Conservation (phyloP, 2,888 invertebrate species). For the Poecilobothrus nobilitatus region DNA sequence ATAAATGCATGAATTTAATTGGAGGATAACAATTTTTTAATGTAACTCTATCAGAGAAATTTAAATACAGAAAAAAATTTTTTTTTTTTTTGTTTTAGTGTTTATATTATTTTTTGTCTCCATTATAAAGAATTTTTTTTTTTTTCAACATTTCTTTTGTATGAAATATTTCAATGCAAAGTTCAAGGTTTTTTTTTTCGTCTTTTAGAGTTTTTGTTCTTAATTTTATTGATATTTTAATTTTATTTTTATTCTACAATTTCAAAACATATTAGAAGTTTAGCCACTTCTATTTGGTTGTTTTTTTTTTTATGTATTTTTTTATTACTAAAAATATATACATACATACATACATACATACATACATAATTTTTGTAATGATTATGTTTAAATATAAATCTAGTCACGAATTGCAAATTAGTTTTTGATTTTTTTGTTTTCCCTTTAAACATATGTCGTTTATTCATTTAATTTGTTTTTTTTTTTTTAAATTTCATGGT, state of each 20-base stretch:
- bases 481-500: too few relatives aligned
- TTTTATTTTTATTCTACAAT: neutral
- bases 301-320: neutral
- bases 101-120: too few relatives aligned
- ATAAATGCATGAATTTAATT: too few relatives aligned
- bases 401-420: neutral
- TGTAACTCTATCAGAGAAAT: too few relatives aligned
- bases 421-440: neutral
- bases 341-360: neutral
- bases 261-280: too few relatives aligned
- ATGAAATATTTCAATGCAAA: neutral
- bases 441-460: too few relatives aligned
- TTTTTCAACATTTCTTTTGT: too few relatives aligned
- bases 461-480: too few relatives aligned
- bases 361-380: neutral
- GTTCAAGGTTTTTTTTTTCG: constrained; percentile 9
- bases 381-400: neutral
- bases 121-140: too few relatives aligned
- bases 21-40: too few relatives aligned
- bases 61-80: too few relatives aligned
- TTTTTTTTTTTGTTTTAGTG: too few relatives aligned
- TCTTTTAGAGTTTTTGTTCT: constrained; percentile 12
- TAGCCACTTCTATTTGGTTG: constrained; percentile 4
- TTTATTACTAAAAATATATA: neutral
- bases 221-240: neutral